phyloP scores from a whole-genome alignment of 2,113 vertebrate species.

The Nicator chloris region DNA sequence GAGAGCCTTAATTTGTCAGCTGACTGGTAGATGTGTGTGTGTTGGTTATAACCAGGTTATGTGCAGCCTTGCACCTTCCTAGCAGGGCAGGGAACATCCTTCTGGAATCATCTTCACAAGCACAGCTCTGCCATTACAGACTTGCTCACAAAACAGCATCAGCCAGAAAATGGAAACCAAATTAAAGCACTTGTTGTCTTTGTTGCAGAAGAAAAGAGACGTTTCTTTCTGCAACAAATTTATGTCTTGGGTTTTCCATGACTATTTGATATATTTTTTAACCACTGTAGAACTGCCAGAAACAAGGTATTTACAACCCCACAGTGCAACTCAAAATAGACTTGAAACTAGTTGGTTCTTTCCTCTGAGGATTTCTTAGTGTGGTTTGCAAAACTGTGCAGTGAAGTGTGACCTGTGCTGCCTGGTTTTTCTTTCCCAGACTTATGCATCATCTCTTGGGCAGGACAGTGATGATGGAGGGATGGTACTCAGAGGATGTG shows the following conservation, averaged over 20 bases:
- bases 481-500: background rate
- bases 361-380: conserved; percentile 9
- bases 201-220: background rate
- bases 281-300: background rate
- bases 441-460: background rate
- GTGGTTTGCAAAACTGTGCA: conserved; percentile 19
- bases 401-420: conserved; percentile 29
- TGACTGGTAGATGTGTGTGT: background rate
- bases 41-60: background rate
- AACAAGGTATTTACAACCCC: conserved; percentile 25
- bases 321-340: background rate
- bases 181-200: background rate
- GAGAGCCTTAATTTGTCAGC: background rate
- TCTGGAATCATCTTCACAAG: background rate
- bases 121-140: background rate
- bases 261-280: conserved; percentile 22
- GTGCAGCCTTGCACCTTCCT: background rate
- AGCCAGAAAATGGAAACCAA: background rate
- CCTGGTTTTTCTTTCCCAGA: conserved; percentile 1
- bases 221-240: background rate
- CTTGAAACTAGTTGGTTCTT: conserved; percentile 1
- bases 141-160: background rate
- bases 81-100: background rate
- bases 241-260: background rate
- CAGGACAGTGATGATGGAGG: background rate